Evolutionary conservation across 2,113 vertebrate species (phyloP).

Genomic region (Excalfactoria chinensis): DNA sequence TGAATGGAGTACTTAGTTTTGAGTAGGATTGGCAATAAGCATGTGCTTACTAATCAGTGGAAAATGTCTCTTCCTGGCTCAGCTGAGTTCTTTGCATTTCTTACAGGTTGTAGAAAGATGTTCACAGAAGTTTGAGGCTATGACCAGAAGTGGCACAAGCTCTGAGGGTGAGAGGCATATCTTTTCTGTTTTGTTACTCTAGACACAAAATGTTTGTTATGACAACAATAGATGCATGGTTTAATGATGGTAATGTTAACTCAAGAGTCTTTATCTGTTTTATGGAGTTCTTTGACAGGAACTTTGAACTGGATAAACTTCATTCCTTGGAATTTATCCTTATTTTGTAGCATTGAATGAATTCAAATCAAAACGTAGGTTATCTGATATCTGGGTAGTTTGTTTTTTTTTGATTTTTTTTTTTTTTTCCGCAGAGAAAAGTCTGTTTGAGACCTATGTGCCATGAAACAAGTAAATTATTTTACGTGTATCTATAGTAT

Average conservation of each 20-base stretch:
- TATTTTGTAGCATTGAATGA: background rate
- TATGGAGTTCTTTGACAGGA: background rate
- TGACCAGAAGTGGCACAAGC: background rate
- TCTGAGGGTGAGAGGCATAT: background rate
- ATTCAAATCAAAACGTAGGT: background rate
- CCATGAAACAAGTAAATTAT: background rate
- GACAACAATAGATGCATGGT: background rate
- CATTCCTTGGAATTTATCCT: background rate
- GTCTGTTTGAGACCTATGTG: background rate
- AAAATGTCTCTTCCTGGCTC: background rate
- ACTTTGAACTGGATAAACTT: background rate
- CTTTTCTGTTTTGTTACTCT: background rate
- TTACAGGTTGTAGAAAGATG: background rate
- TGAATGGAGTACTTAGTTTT: background rate
- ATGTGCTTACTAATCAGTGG: background rate
- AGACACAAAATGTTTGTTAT: background rate
- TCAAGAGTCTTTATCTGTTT: background rate
- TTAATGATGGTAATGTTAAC: background rate
- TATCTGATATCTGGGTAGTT: background rate
- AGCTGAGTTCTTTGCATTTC: background rate
- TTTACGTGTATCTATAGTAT: background rate
- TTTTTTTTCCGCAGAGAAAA: background rate
- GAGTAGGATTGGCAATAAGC: background rate
- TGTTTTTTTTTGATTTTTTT: no score
- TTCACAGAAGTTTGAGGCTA: accelerated